These are phyloP conservation scores for Buathra laborator DNA, from an alignment of 2,888 invertebrate species.

Conservation along the genomic window DNA sequence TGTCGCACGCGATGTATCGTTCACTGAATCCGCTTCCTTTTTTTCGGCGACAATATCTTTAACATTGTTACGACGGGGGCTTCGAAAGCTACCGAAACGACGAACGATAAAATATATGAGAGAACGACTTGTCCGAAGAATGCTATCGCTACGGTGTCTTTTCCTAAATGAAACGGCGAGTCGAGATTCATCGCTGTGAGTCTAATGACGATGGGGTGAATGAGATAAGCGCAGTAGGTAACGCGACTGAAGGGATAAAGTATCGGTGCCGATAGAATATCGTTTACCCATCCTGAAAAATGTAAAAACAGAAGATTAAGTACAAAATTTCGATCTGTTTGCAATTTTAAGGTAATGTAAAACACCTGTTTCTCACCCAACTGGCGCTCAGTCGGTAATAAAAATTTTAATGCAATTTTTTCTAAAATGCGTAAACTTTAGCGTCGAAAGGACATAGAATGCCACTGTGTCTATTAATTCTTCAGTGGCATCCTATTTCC, in stretches of 20 bases:
- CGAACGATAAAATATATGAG: slow-evolving; percentile 92
- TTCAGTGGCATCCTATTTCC: no score
- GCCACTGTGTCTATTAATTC: no score
- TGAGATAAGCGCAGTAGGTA: slow-evolving; percentile 94
- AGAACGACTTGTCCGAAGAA: slow-evolving; percentile 94
- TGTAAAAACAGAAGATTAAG: slow-evolving; percentile 29
- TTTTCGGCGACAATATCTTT: slow-evolving; percentile 87
- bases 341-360: no score
- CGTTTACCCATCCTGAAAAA: slow-evolving; percentile 87
- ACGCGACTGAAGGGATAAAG: slow-evolving; percentile 94
- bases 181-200: slow-evolving; percentile 93
- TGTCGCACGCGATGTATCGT: not conserved
- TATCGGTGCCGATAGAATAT: slow-evolving; percentile 90
- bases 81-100: slow-evolving; percentile 93
- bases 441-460: no score
- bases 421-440: no score
- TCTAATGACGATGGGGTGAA: slow-evolving; percentile 94
- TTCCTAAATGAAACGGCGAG: slow-evolving; percentile 93
- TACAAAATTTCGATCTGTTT: not conserved
- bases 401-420: no score
- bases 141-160: slow-evolving; percentile 91
- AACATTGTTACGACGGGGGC: slow-evolving; percentile 94
- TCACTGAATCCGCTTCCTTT: slow-evolving; percentile 81
- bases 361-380: no score
- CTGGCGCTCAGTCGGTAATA: no score